Conservation (phyloP, 1,140 invertebrate genomes). For the Contarinia nasturtii region DNA sequence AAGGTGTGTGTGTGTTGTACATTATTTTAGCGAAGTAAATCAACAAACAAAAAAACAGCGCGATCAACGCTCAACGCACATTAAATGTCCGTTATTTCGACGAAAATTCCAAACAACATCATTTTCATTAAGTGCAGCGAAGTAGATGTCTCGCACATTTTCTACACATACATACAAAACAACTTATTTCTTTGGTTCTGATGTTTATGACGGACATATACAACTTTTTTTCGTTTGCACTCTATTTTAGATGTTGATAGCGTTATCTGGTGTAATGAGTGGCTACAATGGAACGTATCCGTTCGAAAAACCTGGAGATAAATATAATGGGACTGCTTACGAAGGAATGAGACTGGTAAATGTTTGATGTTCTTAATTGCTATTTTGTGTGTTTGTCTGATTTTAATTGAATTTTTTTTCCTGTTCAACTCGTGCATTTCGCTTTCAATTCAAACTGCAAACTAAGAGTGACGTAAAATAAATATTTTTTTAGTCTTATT, state of each 20-base stretch:
- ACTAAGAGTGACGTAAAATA: background rate
- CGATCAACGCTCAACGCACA: no score
- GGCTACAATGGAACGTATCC: conserved; percentile 93
- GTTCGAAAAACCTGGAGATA: conserved; percentile 92
- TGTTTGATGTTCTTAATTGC: conserved; percentile 7
- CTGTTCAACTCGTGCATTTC: no score
- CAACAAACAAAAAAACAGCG: no score
- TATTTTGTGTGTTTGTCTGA: no score
- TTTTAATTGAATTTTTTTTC: no score
- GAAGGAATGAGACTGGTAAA: conserved; percentile 88
- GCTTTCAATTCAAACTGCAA: background rate
- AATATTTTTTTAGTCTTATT: background rate
- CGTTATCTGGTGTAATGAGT: conserved; percentile 73
- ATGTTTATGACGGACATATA: no score
- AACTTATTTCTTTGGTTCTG: no score
- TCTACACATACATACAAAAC: no score
- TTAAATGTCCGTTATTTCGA: no score
- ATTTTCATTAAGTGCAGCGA: no score
- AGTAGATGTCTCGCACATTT: no score
- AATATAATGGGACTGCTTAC: conserved; percentile 73
- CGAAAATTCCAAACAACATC: no score
- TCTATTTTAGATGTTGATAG: conserved; percentile 78
- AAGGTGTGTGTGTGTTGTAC: conserved; percentile 42
- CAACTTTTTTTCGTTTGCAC: background rate
- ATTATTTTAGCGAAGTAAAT: background rate